Evolutionary conservation across 2,113 vertebrate genomes (phyloP), one percentile per base, ranked within the genome.

Genomic region (Oophaga pumilio): DNA sequence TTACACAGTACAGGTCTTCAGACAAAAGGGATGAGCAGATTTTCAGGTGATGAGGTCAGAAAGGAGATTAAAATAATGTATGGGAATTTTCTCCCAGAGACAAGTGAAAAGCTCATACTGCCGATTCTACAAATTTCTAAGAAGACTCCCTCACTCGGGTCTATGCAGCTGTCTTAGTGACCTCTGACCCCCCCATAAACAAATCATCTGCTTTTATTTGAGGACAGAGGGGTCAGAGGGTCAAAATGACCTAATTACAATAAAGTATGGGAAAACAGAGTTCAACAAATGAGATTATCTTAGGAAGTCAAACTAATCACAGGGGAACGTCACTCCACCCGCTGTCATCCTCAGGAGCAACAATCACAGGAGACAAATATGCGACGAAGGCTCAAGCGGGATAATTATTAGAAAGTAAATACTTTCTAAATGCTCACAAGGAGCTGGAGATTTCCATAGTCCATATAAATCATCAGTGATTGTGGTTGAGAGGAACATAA

Each of bases 111-210:
- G 11, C 79, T 33, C 28, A 64, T 43, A 43, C 57, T 82, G 79
- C 79, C 64, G 79, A 59, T 60, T 20, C 17, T 50, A 50, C 43
- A 62, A 22, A 50, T 76, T 52, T 49, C 77, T 50, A 73, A 62
- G 64, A 73, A 64, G 64, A n/a, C 62, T 82, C 22, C n/a, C 24
- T 82, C 68, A 24, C 79, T 33, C 68, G 53, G 73, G 52, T 81
- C 52, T 59, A 18, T 50, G 57, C 79, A 88, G 86, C 86, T 88
- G 79, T 82, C 86, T 18, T 18, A 12, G 49, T 66, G 86, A 83
- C 59, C 86, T 83, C 57, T 83, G 86, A 83, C 86, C 86, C 57
- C 66, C 80, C 33, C 56, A 62, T 53, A 88, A 53, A 83, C 20
- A 83, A 83, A 62, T 66, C 57, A 52, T 59, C 59, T 76, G 53